Evolutionary conservation across 2,113 vertebrate species (phyloP), one percentile per base, ranked within the genome.

Genomic region (Centropus unirufus): DNA sequence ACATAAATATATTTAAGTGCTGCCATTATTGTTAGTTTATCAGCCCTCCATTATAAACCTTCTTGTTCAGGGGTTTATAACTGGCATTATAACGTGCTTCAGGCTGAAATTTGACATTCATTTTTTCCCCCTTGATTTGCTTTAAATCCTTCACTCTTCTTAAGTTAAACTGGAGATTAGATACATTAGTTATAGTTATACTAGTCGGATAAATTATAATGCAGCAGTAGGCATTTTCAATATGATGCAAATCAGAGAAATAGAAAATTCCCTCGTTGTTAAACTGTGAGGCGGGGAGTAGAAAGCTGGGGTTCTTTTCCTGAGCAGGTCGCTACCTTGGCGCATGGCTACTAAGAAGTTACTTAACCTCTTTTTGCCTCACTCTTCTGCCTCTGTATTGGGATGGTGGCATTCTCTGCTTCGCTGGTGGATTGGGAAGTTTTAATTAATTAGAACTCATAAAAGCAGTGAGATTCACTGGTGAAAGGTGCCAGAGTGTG

Each of bases 161-260:
- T 90, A 94, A 90, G 92, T 97, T 97, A 94, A 97, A 97, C 92
- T 92, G 88, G 73, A 96, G 94, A 96, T 97, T 95, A 96, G 94
- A 87, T 90, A 72, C 95, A 96, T 97, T 96, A 96, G 96, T 97
- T 97, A 93, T 94, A 94, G 94, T 93, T 96, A 87, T 90, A 95
- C 93, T 93, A 93, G 92, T 96, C 96, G 76, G 89, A 89, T 94
- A 92, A 93, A 93, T 96, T 92, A 96, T 62, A 90, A 66, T 94
- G 88, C 77, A 87, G 62, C 34, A 69, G 69, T 94, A 94, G 89
- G 66, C 85, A 89, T 92, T 95, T 95, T 81, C 92, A 96, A 87
- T 75, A 93, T 54, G 86, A 75, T 78, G 92, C 94, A 96, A 93
- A 92, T 95, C 92, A 89, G 92, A 93, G 61, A 92, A 96, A 88